Evolutionary conservation across 2,113 vertebrate genomes (phyloP).

Genomic region (Paramormyrops kingsleyae): DNA sequence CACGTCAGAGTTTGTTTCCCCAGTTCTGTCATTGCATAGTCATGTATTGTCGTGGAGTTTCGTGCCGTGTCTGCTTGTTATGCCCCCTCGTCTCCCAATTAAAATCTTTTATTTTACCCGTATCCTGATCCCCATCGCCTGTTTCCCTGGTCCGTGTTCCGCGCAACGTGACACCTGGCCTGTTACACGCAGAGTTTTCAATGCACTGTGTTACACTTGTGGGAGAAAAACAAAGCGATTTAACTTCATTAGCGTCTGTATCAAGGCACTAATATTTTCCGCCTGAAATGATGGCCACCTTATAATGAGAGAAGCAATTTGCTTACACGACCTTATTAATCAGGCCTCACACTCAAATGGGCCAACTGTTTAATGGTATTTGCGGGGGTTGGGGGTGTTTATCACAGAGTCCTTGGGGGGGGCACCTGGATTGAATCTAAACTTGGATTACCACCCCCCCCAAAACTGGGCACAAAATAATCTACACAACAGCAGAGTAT

Average conservation of each 20-base stretch:
- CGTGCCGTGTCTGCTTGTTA: no score
- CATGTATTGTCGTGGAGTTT: no score
- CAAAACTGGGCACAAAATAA: neutral
- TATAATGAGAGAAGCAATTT: neutral
- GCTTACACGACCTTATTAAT: neutral
- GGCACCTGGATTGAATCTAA: neutral
- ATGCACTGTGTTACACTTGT: neutral
- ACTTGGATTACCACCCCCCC: neutral
- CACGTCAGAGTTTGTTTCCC: no score
- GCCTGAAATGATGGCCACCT: neutral
- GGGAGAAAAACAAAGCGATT: neutral
- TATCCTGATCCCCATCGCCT: no score
- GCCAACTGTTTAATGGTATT: neutral
- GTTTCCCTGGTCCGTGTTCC: no score
- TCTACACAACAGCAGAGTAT: neutral
- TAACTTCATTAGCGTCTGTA: neutral
- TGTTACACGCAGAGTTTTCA: neutral
- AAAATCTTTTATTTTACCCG: no score
- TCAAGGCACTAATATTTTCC: neutral
- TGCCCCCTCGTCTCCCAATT: no score
- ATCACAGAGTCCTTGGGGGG: neutral
- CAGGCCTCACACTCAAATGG: neutral
- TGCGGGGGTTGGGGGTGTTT: neutral
- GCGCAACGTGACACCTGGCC: no score
- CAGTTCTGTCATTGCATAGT: no score